These are phyloP conservation scores for Hirundo rustica DNA, from an alignment of 2,797 vertebrate species.

Conservation along the genomic window DNA sequence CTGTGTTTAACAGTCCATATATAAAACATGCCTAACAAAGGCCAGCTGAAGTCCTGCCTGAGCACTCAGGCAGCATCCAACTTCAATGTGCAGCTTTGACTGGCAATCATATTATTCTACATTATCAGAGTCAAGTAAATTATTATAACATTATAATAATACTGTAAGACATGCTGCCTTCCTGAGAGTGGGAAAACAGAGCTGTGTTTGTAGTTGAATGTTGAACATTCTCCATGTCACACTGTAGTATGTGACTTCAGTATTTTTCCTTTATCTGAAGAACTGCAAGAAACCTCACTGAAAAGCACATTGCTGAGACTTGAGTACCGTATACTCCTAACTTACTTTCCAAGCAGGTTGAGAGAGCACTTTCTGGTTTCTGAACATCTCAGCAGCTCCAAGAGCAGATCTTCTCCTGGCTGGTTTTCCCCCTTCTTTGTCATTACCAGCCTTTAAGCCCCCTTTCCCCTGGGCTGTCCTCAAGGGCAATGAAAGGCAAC, in stretches of 20 bases:
- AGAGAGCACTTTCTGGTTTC: background rate
- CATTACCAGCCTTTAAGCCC: background rate
- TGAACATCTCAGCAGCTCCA: background rate
- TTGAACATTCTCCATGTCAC: background rate
- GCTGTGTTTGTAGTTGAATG: background rate
- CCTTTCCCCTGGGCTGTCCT: background rate
- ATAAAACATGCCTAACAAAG: background rate
- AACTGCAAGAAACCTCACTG: background rate
- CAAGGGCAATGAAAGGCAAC: background rate
- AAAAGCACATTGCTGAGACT: background rate
- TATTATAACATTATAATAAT: background rate
- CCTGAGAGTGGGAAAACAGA: background rate
- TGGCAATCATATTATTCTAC: background rate
- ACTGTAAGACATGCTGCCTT: background rate
- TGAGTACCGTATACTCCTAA: background rate
- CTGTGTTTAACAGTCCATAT: background rate
- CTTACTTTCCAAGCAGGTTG: background rate
- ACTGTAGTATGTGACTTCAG: background rate
- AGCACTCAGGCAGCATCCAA: background rate
- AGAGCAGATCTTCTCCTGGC: background rate
- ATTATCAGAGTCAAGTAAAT: background rate
- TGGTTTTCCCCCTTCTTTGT: background rate
- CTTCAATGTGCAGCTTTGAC: background rate
- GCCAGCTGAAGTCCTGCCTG: background rate
- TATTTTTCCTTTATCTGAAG: background rate